Evolutionary conservation across 2,113 vertebrate genomes (phyloP), one percentile per base, ranked within the genome.

Genomic region (Hoplias malabaricus): DNA sequence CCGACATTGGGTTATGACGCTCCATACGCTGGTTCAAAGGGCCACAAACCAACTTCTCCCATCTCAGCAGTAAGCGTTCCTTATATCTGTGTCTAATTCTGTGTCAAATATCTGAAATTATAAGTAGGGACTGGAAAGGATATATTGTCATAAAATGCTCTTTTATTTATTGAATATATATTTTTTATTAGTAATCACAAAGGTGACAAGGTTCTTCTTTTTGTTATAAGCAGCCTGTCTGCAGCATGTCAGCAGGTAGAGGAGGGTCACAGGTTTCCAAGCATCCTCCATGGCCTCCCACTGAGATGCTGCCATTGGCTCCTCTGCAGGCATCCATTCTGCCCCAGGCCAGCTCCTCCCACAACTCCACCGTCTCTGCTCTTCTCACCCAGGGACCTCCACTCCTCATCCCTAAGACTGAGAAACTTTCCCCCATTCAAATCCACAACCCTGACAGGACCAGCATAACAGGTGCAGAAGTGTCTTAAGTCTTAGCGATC

Each of bases 351-450:
- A 75, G 84, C 69, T 56, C 82, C 48, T 85, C 86, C 61, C 86
- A 78, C 53, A 81, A 84, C 63, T 83, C 86, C 0, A 53, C 82
- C 0, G 84, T 86, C 48, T 86, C 90, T 0, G 73, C 86, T 29
- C 85, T 90, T 19, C 87, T 91, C 33, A 59, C 74, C 10, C 88
- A 89, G 2, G 69, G 84, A 65, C 68, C 86, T 2, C 42, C 82
- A 3, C 89, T 91, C 50, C 84, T 94, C 19, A 77, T 93, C 67
- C 95, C 95, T 78, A 99, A 99, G 89, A 93, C 86, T 0, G 96
- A 99, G 87, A 91, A 88, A 21, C 90, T 96, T 0, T 98, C 96
- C 0, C 96, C 96, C 0, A 91, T 94, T 0, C 93, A 89, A 0
- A 83, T 87, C 16, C 93, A 91, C 0, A 19, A 78, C 43, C 89